Conservation (phyloP, 2,113 vertebrate species). For the Macaca fascicularis region DNA sequence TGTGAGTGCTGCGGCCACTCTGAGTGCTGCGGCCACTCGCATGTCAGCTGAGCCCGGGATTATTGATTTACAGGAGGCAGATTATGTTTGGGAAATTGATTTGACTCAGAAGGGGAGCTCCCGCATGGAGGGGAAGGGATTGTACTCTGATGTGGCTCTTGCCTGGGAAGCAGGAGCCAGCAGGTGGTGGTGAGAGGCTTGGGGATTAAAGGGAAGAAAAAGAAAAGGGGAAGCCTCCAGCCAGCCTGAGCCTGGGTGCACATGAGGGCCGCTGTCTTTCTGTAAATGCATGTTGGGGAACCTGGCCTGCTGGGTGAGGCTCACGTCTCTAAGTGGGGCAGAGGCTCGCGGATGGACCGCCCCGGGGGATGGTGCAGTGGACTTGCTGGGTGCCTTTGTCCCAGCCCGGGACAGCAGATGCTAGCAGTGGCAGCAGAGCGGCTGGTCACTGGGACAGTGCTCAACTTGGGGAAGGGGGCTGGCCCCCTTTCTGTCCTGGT, state of each 20-base stretch:
- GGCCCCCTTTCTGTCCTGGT: not conserved
- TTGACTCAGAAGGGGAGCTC: conserved; percentile 75
- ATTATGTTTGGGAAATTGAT: conserved; percentile 77
- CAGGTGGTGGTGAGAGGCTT: not conserved
- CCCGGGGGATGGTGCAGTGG: not conserved
- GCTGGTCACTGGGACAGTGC: not conserved
- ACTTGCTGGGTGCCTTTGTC: not conserved
- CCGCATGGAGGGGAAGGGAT: conserved; percentile 49
- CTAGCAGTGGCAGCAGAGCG: not conserved
- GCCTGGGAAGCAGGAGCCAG: conserved; percentile 31
- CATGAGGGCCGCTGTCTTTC: not conserved
- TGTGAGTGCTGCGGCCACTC: not conserved
- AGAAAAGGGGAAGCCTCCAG: accelerated
- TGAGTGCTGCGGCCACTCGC: not conserved
- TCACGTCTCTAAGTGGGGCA: not conserved
- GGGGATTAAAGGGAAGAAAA: not conserved
- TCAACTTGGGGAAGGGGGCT: not conserved
- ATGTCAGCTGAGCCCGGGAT: not conserved
- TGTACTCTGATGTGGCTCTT: conserved; percentile 47
- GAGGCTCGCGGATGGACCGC: accelerated
- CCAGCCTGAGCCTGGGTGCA: not conserved
- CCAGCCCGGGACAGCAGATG: not conserved
- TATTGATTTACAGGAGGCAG: conserved; percentile 74
- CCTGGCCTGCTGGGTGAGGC: accelerated
- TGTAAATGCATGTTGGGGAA: conserved; percentile 28